phyloP scores from a whole-genome alignment of 2,113 vertebrate genomes.

The Scatophagus argus region DNA sequence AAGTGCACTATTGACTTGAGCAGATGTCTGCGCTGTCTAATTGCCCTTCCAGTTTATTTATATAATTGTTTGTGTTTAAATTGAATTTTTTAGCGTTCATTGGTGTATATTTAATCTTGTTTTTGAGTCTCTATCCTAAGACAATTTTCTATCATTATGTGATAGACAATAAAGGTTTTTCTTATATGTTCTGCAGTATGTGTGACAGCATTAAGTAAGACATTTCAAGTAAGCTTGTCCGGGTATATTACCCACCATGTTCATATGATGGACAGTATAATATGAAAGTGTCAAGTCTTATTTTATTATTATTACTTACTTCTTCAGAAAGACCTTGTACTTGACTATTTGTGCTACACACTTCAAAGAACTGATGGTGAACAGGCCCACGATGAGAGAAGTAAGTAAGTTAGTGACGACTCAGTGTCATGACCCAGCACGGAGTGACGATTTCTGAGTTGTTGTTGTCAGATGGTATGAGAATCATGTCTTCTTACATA shows the following conservation, averaged over 20 bases:
- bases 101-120: no score
- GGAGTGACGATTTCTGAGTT: conserved; percentile 17
- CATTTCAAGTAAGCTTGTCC: not conserved
- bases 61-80: no score
- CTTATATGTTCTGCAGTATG: no score
- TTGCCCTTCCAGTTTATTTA: no score
- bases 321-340: not conserved
- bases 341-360: not conserved
- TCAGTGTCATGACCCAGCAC: not conserved
- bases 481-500: conserved; percentile 5
- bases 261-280: not conserved
- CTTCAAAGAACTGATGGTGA: fast-evolving
- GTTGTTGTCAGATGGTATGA: conserved; percentile 31
- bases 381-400: not conserved
- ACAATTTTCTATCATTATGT: no score
- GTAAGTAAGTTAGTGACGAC: not conserved
- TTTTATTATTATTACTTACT: not conserved
- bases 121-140: no score
- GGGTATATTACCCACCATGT: not conserved
- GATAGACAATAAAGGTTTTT: no score
- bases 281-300: not conserved
- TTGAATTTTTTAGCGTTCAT: no score
- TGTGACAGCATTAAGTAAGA: no score
- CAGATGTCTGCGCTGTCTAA: no score
- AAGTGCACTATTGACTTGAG: no score